These are phyloP conservation scores for Paedocypris micromegethes DNA, from an alignment of 2,797 vertebrate genomes.

Conservation along the genomic window DNA sequence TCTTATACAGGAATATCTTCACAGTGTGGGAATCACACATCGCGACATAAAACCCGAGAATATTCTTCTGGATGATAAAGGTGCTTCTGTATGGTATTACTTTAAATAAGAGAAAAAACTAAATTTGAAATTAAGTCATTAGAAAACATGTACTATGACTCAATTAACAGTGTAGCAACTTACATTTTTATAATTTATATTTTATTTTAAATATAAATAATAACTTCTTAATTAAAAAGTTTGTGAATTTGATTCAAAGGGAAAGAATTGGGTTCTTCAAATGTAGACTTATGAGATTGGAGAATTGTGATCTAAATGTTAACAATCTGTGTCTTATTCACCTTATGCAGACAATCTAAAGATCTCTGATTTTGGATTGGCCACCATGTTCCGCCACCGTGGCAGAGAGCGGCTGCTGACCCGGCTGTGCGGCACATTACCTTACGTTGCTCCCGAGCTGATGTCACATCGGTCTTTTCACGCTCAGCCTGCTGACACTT, in stretches of 20 bases:
- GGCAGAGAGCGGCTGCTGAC: constrained; percentile 80
- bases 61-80: constrained; percentile 88
- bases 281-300: too few species aligned
- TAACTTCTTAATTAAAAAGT: too few species aligned
- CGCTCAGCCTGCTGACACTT: constrained; percentile 88
- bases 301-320: too few species aligned
- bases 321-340: too few species aligned
- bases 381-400: constrained; percentile 81
- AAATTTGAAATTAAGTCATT: too few species aligned
- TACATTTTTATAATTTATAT: too few species aligned
- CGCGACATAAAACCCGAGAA: constrained; percentile 98
- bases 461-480: constrained; percentile 77
- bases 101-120: neutral
- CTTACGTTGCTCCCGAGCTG: constrained; percentile 91
- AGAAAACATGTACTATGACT: neutral
- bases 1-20: constrained; percentile 81
- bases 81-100: constrained; percentile 54
- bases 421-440: constrained; percentile 88
- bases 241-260: too few species aligned
- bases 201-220: too few species aligned
- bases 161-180: too few species aligned
- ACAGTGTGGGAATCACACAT: constrained; percentile 87
- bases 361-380: constrained; percentile 89
- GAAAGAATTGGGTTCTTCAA: too few species aligned
- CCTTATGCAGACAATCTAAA: constrained; percentile 77